A percentile compares a stretch with the other conserved stretches of the same genome.
Conservation (phyloP, 1,140 invertebrate genomes). For the Microvelia longipes region DNA sequence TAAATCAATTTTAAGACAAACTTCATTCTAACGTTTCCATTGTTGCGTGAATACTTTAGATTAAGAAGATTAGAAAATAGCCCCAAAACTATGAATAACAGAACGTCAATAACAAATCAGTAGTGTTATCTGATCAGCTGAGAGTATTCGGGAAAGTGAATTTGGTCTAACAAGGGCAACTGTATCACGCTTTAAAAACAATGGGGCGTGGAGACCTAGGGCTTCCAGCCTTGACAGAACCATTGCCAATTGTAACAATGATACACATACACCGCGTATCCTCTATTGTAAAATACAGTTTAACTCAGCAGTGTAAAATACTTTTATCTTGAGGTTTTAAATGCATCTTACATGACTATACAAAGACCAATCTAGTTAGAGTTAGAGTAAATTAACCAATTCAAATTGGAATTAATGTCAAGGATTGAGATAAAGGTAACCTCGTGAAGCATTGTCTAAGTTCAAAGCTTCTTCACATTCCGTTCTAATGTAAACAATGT, state of each 20-base stretch:
- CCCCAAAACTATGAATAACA: background rate
- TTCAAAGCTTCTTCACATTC: too few species aligned
- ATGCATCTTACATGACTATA: too few species aligned
- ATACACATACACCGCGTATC: background rate
- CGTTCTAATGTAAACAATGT: too few species aligned
- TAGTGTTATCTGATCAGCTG: background rate
- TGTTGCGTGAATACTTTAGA: background rate
- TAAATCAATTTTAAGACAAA: too few species aligned
- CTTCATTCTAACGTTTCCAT: background rate
- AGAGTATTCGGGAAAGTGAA: background rate
- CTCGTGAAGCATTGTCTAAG: too few species aligned
- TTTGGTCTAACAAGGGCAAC: background rate
- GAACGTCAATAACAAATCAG: background rate
- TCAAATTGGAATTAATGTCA: too few species aligned
- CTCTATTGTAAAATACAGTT: too few species aligned
- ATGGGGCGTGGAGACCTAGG: background rate
- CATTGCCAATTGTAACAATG: background rate
- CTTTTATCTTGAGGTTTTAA: too few species aligned
- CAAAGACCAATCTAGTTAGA: too few species aligned
- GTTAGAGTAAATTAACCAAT: too few species aligned
- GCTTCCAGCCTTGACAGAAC: background rate
- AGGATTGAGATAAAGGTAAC: too few species aligned
- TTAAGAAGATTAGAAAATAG: background rate
- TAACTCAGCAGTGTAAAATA: too few species aligned
- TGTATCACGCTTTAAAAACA: background rate